Conservation (phyloP, 2,797 vertebrate genomes). For the Gadopsis bispinosus region DNA sequence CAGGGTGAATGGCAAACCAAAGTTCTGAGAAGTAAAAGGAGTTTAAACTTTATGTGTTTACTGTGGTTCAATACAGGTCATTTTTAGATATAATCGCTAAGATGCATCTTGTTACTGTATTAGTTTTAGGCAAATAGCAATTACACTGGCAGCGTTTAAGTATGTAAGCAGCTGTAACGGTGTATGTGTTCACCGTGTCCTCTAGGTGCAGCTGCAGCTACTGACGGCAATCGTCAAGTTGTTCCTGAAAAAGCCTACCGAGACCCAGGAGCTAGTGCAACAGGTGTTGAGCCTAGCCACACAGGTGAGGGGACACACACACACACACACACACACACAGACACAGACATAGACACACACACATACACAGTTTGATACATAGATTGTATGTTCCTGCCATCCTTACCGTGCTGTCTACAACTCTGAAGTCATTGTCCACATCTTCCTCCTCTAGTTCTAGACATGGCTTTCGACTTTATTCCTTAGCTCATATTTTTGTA, state of each 20-base stretch:
- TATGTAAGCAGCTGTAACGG: conserved; percentile 15
- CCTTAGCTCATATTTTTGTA: not conserved
- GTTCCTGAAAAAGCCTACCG: conserved; percentile 97
- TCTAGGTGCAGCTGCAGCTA: conserved; percentile 95
- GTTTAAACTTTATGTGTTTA: not conserved
- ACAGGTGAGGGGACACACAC: conserved; percentile 85
- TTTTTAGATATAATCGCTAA: not conserved
- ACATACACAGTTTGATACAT: not conserved
- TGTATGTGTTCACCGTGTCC: conserved; percentile 9
- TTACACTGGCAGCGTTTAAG: not conserved
- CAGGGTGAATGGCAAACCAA: not conserved
- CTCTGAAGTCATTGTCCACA: not conserved
- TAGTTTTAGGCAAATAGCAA: not conserved
- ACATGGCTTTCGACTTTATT: not conserved
- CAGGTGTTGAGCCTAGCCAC: conserved; percentile 97
- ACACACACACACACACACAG: no score
- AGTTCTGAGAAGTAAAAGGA: not conserved
- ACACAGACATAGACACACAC: no score
- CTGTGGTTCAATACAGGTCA: not conserved
- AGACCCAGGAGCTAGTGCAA: conserved; percentile 97
- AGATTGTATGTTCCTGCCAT: not conserved
- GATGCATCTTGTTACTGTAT: not conserved
- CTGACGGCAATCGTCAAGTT: conserved; percentile 97
- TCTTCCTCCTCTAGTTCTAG: conserved; percentile 8
- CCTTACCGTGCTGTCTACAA: not conserved